These are phyloP conservation scores for Chaetogeoica ovagalla DNA, from an alignment of 2,888 invertebrate genomes.

Conservation along the genomic window DNA sequence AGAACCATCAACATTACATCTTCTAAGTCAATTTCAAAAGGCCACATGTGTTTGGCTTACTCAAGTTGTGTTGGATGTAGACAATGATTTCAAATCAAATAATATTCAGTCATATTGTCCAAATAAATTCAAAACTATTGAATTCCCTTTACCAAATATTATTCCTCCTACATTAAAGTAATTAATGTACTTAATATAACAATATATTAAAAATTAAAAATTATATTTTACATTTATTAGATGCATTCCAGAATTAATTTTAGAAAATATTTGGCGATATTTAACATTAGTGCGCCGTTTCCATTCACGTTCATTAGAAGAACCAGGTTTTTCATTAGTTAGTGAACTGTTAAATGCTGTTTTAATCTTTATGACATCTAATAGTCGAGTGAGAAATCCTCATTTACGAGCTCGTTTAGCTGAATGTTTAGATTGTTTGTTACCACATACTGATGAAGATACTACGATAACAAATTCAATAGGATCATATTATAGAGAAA, in stretches of 20 bases:
- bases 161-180: slow-evolving; percentile 54
- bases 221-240: slow-evolving; percentile 60
- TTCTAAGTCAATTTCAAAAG: slow-evolving; percentile 75
- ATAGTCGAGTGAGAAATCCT: slow-evolving; percentile 80
- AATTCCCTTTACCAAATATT: slow-evolving; percentile 65
- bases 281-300: slow-evolving; percentile 75
- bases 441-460: slow-evolving; percentile 73
- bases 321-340: slow-evolving; percentile 68
- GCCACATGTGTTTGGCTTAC: slow-evolving; percentile 83
- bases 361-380: slow-evolving; percentile 85
- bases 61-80: slow-evolving; percentile 71
- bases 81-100: slow-evolving; percentile 56
- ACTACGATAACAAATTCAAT: slow-evolving; percentile 61
- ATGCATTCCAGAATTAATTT: slow-evolving; percentile 85
- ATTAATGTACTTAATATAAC: not conserved
- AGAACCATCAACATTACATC: slow-evolving; percentile 72
- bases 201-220: not conserved
- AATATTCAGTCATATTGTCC: slow-evolving; percentile 67
- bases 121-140: slow-evolving; percentile 62
- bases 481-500: slow-evolving; percentile 68
- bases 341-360: slow-evolving; percentile 77
- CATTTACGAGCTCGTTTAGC: slow-evolving; percentile 89
- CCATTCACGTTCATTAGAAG: slow-evolving; percentile 67
- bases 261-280: slow-evolving; percentile 84
- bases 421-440: slow-evolving; percentile 82